phyloP scores from a whole-genome alignment of 2,888 invertebrate species.

The Acanthosoma haemorrhoidale region DNA sequence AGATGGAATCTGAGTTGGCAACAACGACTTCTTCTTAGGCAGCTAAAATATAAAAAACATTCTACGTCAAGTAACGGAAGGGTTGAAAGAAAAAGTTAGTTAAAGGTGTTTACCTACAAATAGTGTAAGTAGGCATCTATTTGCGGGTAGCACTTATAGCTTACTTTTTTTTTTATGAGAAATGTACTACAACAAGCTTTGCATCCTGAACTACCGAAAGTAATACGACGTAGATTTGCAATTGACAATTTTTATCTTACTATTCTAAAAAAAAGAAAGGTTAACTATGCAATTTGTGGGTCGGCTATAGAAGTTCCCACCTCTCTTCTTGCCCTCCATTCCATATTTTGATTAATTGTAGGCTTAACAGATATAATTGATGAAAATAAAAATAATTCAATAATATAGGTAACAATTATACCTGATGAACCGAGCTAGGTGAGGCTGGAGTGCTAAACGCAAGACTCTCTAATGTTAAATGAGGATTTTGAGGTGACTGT shows the following conservation, averaged over 20 bases:
- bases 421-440: slow-evolving; percentile 56
- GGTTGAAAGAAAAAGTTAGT: neutral
- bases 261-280: no score
- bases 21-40: slow-evolving; percentile 47
- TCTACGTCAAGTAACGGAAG: neutral
- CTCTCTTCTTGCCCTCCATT: no score
- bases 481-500: slow-evolving; percentile 34
- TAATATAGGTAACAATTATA: slow-evolving; percentile 41
- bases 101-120: neutral
- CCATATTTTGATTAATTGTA: no score
- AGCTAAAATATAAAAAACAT: slow-evolving; percentile 13
- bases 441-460: slow-evolving; percentile 46
- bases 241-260: no score
- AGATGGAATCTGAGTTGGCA: slow-evolving; percentile 54
- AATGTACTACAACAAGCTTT: no score
- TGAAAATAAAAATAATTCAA: neutral
- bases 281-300: no score
- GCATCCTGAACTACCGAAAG: no score
- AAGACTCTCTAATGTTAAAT: slow-evolving; percentile 38
- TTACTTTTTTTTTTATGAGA: no score
- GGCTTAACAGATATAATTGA: neutral
- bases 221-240: no score
- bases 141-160: no score
- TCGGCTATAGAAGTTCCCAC: no score
- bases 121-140: no score